A percentile compares a stretch with the other conserved stretches of the same genome.
These are phyloP conservation scores for Pristionchus entomophagus DNA, from an alignment of 2,888 invertebrate genomes.

Conservation along the genomic window DNA sequence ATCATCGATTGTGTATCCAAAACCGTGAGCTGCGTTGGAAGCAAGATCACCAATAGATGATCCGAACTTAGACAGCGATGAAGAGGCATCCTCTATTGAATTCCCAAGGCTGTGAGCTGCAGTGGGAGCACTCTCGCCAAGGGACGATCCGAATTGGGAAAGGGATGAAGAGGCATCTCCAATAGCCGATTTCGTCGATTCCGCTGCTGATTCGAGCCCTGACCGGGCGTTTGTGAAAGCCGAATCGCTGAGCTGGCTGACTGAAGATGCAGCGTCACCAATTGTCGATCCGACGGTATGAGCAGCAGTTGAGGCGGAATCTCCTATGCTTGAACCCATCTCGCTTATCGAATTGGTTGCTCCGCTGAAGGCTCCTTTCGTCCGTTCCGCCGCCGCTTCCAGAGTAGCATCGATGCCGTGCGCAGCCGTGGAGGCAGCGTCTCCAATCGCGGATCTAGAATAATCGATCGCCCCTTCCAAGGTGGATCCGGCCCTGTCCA, in stretches of 20 bases:
- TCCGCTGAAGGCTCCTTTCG: neutral
- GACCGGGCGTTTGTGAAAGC: neutral
- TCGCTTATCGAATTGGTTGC: neutral
- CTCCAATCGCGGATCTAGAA: neutral
- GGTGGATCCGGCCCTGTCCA: neutral
- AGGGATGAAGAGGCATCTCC: neutral
- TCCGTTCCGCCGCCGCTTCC: neutral
- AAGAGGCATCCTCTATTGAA: neutral
- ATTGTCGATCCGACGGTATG: neutral
- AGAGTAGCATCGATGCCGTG: neutral
- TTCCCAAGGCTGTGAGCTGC: neutral
- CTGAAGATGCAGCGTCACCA: neutral
- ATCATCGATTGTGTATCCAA: neutral
- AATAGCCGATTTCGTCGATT: neutral
- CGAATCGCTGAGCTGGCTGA: neutral
- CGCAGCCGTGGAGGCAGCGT: neutral
- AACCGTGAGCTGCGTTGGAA: neutral
- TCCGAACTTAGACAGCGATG: neutral
- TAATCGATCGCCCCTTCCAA: neutral
- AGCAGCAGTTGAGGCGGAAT: neutral
- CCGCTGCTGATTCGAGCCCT: neutral
- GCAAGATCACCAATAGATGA: neutral
- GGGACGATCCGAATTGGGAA: neutral
- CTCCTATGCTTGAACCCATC: neutral
- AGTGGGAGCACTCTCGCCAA: neutral